Evolutionary conservation across 2,113 vertebrate genomes (phyloP).

Genomic region (Leptobrachium leishanense): DNA sequence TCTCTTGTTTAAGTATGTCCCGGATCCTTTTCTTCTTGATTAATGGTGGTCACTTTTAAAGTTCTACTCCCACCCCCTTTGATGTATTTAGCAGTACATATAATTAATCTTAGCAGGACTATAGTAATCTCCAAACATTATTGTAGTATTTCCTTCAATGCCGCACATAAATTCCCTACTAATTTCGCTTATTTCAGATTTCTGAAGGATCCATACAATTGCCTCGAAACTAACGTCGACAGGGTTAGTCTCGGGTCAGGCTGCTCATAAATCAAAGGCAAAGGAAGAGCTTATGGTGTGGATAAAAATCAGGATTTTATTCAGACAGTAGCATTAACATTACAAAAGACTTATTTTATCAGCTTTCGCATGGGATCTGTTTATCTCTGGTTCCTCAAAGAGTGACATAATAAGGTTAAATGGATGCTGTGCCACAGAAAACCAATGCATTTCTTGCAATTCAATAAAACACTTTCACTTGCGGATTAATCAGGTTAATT

Average conservation of each 20-base stretch:
- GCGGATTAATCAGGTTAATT: slow-evolving; percentile 55
- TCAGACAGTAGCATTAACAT: slow-evolving; percentile 57
- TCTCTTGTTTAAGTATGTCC: no score
- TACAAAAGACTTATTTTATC: slow-evolving; percentile 59
- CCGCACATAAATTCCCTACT: not conserved
- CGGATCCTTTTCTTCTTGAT: no score
- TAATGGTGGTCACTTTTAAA: no score
- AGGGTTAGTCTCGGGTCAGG: slow-evolving; percentile 60
- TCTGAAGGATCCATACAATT: slow-evolving; percentile 52
- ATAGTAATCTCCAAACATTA: no score
- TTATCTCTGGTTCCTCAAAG: slow-evolving; percentile 55
- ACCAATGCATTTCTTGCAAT: not conserved
- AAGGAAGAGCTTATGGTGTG: slow-evolving; percentile 38
- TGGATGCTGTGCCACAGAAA: slow-evolving; percentile 38
- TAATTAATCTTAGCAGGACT: no score
- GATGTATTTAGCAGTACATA: no score
- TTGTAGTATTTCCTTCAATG: slow-evolving; percentile 25
- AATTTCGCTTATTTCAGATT: slow-evolving; percentile 52
- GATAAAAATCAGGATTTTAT: slow-evolving; percentile 52
- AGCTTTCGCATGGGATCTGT: slow-evolving; percentile 53
- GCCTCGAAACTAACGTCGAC: slow-evolving; percentile 54
- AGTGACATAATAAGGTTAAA: slow-evolving; percentile 50
- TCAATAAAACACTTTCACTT: slow-evolving; percentile 47
- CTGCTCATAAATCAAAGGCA: slow-evolving; percentile 56
- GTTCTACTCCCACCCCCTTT: no score